These are phyloP conservation scores for Euwallacea similis DNA, from an alignment of 1,140 invertebrate species.

Conservation along the genomic window DNA sequence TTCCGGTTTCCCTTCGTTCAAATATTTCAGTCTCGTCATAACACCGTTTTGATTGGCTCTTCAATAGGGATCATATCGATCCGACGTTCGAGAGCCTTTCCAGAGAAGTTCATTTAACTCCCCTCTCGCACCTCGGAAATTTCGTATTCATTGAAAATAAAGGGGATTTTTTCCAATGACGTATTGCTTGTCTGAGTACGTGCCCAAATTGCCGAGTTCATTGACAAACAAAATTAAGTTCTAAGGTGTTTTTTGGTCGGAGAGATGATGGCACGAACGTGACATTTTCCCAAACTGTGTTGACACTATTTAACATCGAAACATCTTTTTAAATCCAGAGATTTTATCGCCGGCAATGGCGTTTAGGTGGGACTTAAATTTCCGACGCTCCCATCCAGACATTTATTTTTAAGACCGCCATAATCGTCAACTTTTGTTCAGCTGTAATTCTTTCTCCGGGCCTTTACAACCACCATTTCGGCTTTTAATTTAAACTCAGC, in stretches of 20 bases:
- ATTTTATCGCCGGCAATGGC: too few species aligned
- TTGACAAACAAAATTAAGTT: too few species aligned
- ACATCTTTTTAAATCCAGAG: too few species aligned
- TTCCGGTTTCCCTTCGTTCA: slow-evolving; percentile 14
- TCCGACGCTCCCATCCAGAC: too few species aligned
- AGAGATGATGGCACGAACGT: too few species aligned
- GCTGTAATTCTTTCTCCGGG: slow-evolving; percentile 15
- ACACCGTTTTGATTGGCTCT: slow-evolving; percentile 33
- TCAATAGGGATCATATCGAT: slow-evolving; percentile 27
- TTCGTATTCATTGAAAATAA: slow-evolving; percentile 41
- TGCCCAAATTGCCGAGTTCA: too few species aligned
- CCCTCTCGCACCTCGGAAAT: slow-evolving; percentile 23
- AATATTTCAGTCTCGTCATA: slow-evolving; percentile 26
- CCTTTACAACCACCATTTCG: slow-evolving; percentile 15
- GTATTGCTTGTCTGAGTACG: too few species aligned
- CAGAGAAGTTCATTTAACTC: slow-evolving; percentile 19
- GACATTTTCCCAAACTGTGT: too few species aligned
- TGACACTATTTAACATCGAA: too few species aligned
- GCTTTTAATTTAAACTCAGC: slow-evolving; percentile 20
- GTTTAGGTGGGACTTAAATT: too few species aligned
- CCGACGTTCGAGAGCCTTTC: slow-evolving; percentile 8
- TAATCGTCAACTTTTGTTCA: slow-evolving; percentile 27
- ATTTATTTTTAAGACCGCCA: slow-evolving; percentile 13
- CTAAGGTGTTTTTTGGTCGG: too few species aligned
- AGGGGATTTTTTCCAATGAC: slow-evolving; percentile 9